A percentile compares a stretch with the other conserved stretches of the same genome.
Conservation (phyloP, 2,888 invertebrate genomes). For the Cistogaster globosa region DNA sequence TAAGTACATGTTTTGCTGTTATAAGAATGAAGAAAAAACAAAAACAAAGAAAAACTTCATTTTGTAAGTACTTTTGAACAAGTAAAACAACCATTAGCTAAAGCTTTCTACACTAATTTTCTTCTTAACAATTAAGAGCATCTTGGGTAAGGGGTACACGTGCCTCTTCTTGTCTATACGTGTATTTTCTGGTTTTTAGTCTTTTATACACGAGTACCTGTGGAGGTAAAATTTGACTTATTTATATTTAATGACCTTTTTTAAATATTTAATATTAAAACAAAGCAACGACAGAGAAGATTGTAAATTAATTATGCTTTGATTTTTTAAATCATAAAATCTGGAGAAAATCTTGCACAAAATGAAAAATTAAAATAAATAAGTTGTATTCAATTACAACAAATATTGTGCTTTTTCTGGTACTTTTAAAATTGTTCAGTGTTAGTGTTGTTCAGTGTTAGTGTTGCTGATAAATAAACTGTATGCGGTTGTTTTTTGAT, state of each 20-base stretch:
- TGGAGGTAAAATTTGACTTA: constrained; percentile 11
- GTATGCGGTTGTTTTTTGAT: too few species aligned
- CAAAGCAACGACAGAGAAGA: constrained; percentile 8
- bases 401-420: too few species aligned
- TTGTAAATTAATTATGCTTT: constrained; percentile 41
- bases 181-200: background rate
- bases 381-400: too few species aligned
- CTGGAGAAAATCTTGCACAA: background rate
- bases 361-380: background rate
- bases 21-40: constrained; percentile 19
- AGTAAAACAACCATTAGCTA: constrained; percentile 62
- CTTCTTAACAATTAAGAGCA: constrained; percentile 23
- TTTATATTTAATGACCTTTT: constrained; percentile 13
- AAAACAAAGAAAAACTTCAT: constrained; percentile 30
- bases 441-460: too few species aligned
- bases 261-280: background rate
- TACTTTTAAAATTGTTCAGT: too few species aligned
- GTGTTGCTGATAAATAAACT: too few species aligned
- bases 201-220: constrained; percentile 31
- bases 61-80: constrained; percentile 65
- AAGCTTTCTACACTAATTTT: constrained; percentile 67
- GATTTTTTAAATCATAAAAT: constrained; percentile 18
- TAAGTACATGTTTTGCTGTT: constrained; percentile 16
- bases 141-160: constrained; percentile 44
- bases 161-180: constrained; percentile 17